These are phyloP conservation scores for Pachypeltis micranthus DNA, from an alignment of 1,140 invertebrate species.

Conservation along the genomic window DNA sequence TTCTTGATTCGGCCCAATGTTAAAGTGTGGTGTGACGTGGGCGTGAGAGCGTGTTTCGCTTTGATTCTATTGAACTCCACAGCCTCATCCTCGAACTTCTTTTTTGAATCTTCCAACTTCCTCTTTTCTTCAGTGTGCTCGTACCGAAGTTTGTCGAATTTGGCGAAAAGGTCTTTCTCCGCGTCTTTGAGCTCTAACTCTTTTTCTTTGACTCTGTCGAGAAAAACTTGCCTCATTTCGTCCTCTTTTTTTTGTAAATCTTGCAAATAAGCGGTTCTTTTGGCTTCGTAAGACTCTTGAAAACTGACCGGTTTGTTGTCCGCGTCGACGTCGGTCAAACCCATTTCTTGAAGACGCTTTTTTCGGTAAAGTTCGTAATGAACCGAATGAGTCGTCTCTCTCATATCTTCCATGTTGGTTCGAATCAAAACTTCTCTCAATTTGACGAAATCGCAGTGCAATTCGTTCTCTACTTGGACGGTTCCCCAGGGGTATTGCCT, in stretches of 20 bases:
- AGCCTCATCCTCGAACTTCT: conserved; percentile 1
- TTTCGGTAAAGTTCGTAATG: conserved; percentile 87
- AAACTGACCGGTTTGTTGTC: conserved; percentile 54
- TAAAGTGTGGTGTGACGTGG: background rate
- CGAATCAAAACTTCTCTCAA: conserved; percentile 92
- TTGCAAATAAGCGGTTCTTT: background rate
- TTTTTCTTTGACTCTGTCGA: conserved; percentile 6
- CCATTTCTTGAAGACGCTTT: conserved; percentile 68
- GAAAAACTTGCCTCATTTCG: conserved; percentile 14
- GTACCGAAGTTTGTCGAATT: conserved; percentile 11
- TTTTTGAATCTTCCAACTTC: conserved; percentile 6
- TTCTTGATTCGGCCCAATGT: background rate
- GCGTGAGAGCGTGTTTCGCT: background rate
- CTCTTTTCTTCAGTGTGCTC: conserved; percentile 3
- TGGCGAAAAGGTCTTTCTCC: conserved; percentile 2
- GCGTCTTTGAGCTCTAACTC: conserved; percentile 8
- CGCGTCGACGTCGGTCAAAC: conserved; percentile 58
- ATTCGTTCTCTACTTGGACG: conserved; percentile 96
- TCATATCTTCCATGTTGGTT: conserved; percentile 85
- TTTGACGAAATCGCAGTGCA: conserved; percentile 97
- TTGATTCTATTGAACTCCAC: background rate
- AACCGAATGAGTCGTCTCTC: conserved; percentile 88
- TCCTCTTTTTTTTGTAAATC: conserved; percentile 3
- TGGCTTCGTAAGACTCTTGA: background rate
- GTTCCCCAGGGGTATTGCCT: conserved; percentile 96